Base-by-base conservation (phyloP, 2,797 vertebrate genomes). In the Artibeus lituratus region DNA sequence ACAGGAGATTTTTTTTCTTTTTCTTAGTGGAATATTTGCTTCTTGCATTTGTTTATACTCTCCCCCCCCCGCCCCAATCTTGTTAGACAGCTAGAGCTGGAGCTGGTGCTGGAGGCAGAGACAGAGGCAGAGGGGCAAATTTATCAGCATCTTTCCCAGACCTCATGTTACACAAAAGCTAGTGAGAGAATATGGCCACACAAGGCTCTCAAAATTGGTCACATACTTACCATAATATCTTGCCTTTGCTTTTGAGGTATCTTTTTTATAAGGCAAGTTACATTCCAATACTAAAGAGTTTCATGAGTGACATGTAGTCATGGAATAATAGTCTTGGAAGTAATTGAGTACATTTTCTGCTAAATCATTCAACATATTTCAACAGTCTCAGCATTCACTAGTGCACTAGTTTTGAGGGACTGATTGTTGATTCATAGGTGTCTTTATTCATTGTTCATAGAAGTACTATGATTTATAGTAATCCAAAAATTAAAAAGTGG, bases 301-400 rank as follows among this genome's bases (percentile, higher is more conserved):
- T 85, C 78, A 73, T 85, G 39, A 80, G 51, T 94, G 47, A 90
- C 9, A 76, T 76, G 51, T 87, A 62, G 39, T 87, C 83, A 86
- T 67, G 44, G 24, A 94, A 90, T 73, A 94, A 92, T 80, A 87
- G 47, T 87, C 65, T 92, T 90, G 32, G 39, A 80, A 87, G 39
- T 59, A 96, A 94, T 70, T 65, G 69, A 89, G 67, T 49, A 92
- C 29, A 82, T 93, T 90, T 93, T 81, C 59, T 85, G 42, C 73
- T 89, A 92, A 93, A 77, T 94, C 78, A 93, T 88, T 90, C 49
- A 82, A 15, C 35, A 39, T 92, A 94, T 95, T 90, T 85, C 67
- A 90, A 55, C 35, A 65, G 21, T 76, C 32, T 90, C 87, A 90
- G 77, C 12, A 93, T 92, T 94, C 72, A 73, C 49, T 95, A 85